phyloP scores from a whole-genome alignment of 2,113 vertebrate species.

The Anguilla rostrata region DNA sequence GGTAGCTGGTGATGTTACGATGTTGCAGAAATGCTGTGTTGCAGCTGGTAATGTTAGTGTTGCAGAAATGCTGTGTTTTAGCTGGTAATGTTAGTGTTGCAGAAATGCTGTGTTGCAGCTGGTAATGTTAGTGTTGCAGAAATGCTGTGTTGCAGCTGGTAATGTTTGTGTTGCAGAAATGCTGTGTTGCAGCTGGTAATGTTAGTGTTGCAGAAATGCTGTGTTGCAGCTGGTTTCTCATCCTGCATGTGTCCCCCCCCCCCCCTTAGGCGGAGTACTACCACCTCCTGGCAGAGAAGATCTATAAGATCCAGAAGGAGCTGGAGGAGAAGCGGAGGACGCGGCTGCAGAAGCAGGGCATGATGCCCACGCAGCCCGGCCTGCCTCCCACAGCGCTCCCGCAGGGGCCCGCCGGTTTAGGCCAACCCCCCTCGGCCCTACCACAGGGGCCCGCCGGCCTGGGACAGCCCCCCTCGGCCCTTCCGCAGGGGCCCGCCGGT shows the following conservation, averaged over 20 bases:
- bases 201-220: too few relatives aligned
- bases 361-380: constrained; percentile 68
- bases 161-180: too few relatives aligned
- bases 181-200: too few relatives aligned
- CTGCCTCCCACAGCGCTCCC: constrained; percentile 67
- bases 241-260: background rate
- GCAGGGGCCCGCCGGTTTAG: constrained; percentile 69
- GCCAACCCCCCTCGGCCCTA: constrained; percentile 52
- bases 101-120: background rate
- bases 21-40: too few relatives aligned
- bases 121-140: background rate
- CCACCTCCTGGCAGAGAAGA: constrained; percentile 92
- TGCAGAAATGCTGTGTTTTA: too few relatives aligned
- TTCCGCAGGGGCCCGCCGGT: constrained; percentile 72
- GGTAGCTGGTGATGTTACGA: background rate
- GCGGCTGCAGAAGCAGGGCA: constrained; percentile 87
- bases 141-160: too few relatives aligned
- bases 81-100: too few relatives aligned
- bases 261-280: constrained; percentile 88
- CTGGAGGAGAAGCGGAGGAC: constrained; percentile 93
- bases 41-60: too few relatives aligned
- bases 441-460: constrained; percentile 26
- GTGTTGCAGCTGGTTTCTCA: background rate
- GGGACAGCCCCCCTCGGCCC: constrained; percentile 75
- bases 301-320: constrained; percentile 98